A percentile compares a stretch with the other conserved stretches of the same genome.
Conservation (phyloP, 2,888 invertebrate species). For the Rhynchonema sp. region DNA sequence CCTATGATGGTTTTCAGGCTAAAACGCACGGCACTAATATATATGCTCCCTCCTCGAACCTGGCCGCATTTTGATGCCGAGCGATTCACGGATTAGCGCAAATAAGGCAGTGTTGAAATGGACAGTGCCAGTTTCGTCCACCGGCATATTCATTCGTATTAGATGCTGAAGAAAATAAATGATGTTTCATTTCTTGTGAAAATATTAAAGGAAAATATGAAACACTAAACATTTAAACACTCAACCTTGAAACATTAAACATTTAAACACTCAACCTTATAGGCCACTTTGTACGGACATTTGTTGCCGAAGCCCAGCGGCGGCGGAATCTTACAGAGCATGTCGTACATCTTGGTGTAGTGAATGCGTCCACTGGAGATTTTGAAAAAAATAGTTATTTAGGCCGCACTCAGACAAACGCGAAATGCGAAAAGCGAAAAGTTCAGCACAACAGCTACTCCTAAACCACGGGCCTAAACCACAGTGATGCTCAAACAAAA, state of each 20-base stretch:
- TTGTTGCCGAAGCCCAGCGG: constrained; percentile 99
- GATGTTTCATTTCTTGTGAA: neutral
- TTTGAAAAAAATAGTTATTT: no score
- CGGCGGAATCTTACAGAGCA: constrained; percentile 98
- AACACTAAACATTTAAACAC: constrained; percentile 13
- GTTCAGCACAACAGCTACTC: no score
- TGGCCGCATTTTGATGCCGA: constrained; percentile 92
- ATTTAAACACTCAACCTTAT: constrained; percentile 42
- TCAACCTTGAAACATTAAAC: neutral
- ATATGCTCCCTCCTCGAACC: constrained; percentile 38
- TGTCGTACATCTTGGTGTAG: constrained; percentile 98
- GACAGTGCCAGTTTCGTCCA: constrained; percentile 84
- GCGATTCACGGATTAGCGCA: constrained; percentile 92
- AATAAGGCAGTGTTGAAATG: constrained; percentile 97
- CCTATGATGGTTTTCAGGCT: no score
- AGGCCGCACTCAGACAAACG: no score
- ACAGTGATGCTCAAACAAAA: no score
- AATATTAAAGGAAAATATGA: neutral
- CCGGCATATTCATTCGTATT: constrained; percentile 99
- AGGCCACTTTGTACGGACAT: constrained; percentile 95
- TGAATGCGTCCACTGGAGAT: constrained; percentile 76
- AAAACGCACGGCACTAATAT: neutral
- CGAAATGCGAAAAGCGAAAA: no score
- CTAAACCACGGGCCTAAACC: no score
- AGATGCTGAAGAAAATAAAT: constrained; percentile 43